Evolutionary conservation across 2,888 invertebrate species (phyloP), one percentile per base, ranked within the genome.

Genomic region (Lypha dubia): DNA sequence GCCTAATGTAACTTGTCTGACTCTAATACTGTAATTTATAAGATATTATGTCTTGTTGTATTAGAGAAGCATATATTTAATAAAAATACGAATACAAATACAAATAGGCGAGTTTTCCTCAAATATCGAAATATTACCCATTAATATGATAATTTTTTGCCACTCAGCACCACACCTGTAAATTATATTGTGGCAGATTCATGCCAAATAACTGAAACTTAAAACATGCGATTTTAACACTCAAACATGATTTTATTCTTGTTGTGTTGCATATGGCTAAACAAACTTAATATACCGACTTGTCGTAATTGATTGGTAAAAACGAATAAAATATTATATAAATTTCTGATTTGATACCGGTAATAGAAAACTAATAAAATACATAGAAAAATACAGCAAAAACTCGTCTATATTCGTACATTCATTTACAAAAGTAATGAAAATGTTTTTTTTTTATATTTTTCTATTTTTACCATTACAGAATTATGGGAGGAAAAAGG

Each of bases 301-400:
- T 13, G 35, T 1, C 46, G n/a, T 22, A 5, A 35, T 22, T 35
- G 35, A 51, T 51, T 62, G 35, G 67, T 17, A 46, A 49, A 51
- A 49, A 17, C 5, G 24, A 71, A n/a, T 8, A 67, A 53, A 49
- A 49, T n/a, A 22, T 22, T 56, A 46, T 38, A 46, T 49, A 73
- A 24, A 62, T 46, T 49, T 24, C 62, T 62, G 73, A 73, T 73
- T 49, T 73, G 22, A 49, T 73, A 60, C 49, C 60, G 60, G 46
- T 60, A 73, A 73, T 60, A 49, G 60, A 73, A 49, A 73, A 62
- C 49, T 49, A 62, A 73, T 62, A 49, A 46, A 73, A 49, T 38
- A 49, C 35, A 73, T 49, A 73, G 32, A 62, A 60, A 73, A 60
- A 38, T 41, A 7, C 24, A 13, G 28, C 56, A 63, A 41, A n/a